These are phyloP conservation scores for Psephotus haematonotus DNA, from an alignment of 2,113 vertebrate species.

Conservation along the genomic window DNA sequence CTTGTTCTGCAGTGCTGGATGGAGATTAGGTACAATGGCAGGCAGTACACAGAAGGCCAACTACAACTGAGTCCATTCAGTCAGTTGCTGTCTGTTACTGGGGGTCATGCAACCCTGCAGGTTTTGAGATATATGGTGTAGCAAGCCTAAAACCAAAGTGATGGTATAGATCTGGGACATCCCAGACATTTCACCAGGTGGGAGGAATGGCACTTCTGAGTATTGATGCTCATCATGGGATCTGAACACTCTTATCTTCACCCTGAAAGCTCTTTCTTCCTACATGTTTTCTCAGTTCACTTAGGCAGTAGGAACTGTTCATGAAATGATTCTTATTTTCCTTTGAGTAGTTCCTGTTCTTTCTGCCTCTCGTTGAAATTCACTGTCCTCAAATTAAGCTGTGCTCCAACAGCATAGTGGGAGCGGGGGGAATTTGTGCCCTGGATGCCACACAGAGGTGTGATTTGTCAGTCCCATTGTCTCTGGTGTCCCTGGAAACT, in stretches of 20 bases:
- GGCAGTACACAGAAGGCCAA: neutral
- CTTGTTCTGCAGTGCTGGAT: neutral
- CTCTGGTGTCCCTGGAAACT: neutral
- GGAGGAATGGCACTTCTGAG: neutral
- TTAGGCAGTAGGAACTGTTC: neutral
- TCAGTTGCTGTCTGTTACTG: neutral
- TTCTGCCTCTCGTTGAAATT: neutral
- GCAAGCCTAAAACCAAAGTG: neutral
- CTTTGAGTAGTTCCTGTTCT: neutral
- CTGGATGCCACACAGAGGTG: rapidly evolving
- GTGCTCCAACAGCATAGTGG: neutral
- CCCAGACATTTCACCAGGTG: neutral
- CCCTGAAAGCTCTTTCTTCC: neutral
- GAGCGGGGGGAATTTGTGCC: neutral
- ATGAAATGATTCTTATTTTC: neutral
- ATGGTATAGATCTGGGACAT: neutral
- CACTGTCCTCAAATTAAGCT: neutral
- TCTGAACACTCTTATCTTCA: neutral
- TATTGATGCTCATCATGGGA: neutral
- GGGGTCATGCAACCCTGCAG: neutral
- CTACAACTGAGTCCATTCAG: neutral
- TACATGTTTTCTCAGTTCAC: neutral
- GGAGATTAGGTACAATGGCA: neutral
- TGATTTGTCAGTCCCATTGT: neutral
- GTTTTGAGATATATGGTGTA: neutral